A percentile compares a stretch with the other conserved stretches of the same genome.
Conservation (phyloP, 1,140 invertebrate species). For the Phocides pigmalion region DNA sequence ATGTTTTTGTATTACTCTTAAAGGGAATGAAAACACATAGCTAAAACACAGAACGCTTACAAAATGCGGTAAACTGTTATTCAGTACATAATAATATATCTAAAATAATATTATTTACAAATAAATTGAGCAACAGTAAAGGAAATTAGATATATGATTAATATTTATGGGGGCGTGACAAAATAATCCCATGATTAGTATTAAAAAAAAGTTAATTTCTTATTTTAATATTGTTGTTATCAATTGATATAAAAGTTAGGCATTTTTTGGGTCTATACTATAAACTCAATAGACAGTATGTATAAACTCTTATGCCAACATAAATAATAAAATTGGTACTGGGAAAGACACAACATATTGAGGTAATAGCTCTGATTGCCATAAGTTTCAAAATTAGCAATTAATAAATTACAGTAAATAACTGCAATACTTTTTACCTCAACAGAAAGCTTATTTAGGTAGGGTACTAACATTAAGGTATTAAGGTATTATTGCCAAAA, state of each 20-base stretch:
- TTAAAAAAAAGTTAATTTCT: neutral
- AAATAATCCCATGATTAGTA: neutral
- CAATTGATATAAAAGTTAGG: too few species aligned
- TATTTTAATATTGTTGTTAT: neutral
- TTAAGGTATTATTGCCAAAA: neutral
- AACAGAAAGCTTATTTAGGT: neutral
- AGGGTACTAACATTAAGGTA: neutral
- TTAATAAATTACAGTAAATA: too few species aligned
- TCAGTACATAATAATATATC: slow-evolving; percentile 18
- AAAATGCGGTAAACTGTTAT: neutral
- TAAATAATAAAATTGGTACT: too few species aligned
- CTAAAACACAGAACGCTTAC: neutral
- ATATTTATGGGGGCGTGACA: neutral
- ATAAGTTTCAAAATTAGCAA: too few species aligned
- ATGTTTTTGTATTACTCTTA: neutral
- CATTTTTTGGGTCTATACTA: too few species aligned
- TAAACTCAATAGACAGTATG: too few species aligned
- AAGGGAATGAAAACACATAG: neutral
- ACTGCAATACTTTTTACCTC: too few species aligned
- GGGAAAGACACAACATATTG: too few species aligned
- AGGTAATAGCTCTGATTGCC: too few species aligned
- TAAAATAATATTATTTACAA: slow-evolving; percentile 34
- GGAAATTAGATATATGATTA: slow-evolving; percentile 15
- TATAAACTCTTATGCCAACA: too few species aligned
- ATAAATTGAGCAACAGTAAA: slow-evolving; percentile 41